A percentile compares a stretch with the other conserved stretches of the same genome.
Conservation (phyloP, 1,140 invertebrate species). For the Lepidurus packardi region DNA sequence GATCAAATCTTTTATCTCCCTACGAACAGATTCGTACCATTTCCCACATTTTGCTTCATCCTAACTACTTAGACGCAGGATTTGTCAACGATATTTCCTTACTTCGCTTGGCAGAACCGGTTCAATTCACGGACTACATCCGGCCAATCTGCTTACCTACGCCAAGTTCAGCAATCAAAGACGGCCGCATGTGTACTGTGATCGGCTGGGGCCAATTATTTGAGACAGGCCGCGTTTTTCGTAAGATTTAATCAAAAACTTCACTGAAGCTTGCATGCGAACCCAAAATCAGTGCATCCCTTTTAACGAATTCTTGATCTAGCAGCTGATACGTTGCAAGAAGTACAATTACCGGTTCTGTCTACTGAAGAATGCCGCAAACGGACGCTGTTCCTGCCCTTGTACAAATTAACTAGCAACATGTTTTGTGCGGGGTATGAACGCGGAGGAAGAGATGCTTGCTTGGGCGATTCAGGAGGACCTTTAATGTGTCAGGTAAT, state of each 20-base stretch:
- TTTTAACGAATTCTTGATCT: background rate
- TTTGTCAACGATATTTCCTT: slow-evolving; percentile 76
- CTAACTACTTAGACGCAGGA: slow-evolving; percentile 65
- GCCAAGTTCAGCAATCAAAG: slow-evolving; percentile 44
- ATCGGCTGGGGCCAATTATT: slow-evolving; percentile 77
- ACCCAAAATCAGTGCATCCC: background rate
- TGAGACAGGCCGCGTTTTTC: slow-evolving; percentile 70
- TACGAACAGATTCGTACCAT: slow-evolving; percentile 59
- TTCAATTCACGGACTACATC: slow-evolving; percentile 66
- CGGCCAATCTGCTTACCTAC: slow-evolving; percentile 65
- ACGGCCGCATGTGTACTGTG: slow-evolving; percentile 64
- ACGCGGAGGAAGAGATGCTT: slow-evolving; percentile 67
- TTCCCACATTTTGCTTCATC: slow-evolving; percentile 63
- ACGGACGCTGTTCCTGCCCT: slow-evolving; percentile 66
- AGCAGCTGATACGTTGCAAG: slow-evolving; percentile 75
- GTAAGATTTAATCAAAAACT: slow-evolving; percentile 52
- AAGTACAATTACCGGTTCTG: slow-evolving; percentile 75
- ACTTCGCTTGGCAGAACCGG: slow-evolving; percentile 55
- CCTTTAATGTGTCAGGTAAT: slow-evolving; percentile 63
- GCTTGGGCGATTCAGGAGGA: slow-evolving; percentile 82
- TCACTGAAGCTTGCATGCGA: background rate
- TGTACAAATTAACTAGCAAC: slow-evolving; percentile 74
- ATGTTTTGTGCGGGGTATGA: slow-evolving; percentile 84
- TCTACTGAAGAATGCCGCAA: slow-evolving; percentile 73
- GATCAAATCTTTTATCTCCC: slow-evolving; percentile 63